Evolutionary conservation across 2,113 vertebrate species (phyloP).

Genomic region (Lophius piscatorius): DNA sequence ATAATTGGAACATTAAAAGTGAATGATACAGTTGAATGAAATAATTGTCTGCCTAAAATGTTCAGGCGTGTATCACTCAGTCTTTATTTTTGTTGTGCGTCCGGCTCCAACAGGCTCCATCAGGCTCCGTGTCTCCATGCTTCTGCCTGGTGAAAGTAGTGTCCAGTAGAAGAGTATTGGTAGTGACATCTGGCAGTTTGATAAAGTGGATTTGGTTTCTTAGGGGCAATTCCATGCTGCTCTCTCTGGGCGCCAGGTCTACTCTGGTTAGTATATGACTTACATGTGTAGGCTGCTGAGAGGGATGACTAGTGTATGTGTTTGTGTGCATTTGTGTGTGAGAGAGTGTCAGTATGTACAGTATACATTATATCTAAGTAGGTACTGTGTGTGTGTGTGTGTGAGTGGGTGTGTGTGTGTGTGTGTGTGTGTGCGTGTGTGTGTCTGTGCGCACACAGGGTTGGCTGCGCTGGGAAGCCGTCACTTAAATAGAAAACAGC

Average conservation of each 20-base stretch:
- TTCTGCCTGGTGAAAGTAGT: constrained; percentile 61
- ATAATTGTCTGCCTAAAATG: constrained; percentile 1
- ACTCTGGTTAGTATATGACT: constrained; percentile 91
- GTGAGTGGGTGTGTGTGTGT: constrained; percentile 25
- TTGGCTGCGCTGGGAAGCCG: constrained; percentile 64
- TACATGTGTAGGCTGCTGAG: constrained; percentile 86
- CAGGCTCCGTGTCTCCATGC: constrained; percentile 35
- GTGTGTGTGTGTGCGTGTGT: constrained; percentile 25
- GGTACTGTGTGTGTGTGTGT: constrained; percentile 25
- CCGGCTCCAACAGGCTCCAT: constrained; percentile 29
- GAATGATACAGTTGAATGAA: constrained; percentile 16
- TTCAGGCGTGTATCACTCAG: constrained; percentile 1
- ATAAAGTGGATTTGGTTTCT: constrained; percentile 93
- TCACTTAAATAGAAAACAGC: constrained; percentile 95
- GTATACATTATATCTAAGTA: constrained; percentile 45
- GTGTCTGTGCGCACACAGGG: constrained; percentile 41
- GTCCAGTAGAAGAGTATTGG: constrained; percentile 72
- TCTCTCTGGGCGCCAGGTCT: constrained; percentile 88
- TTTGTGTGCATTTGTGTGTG: constrained; percentile 15
- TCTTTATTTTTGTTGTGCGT: constrained; percentile 16
- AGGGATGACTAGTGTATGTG: constrained; percentile 49
- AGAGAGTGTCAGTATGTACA: constrained; percentile 47
- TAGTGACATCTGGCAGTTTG: constrained; percentile 90
- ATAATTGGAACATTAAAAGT: background rate
- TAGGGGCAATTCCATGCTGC: constrained; percentile 82